Conservation (phyloP, 2,113 vertebrate species). For the Cyrtonyx montezumae region DNA sequence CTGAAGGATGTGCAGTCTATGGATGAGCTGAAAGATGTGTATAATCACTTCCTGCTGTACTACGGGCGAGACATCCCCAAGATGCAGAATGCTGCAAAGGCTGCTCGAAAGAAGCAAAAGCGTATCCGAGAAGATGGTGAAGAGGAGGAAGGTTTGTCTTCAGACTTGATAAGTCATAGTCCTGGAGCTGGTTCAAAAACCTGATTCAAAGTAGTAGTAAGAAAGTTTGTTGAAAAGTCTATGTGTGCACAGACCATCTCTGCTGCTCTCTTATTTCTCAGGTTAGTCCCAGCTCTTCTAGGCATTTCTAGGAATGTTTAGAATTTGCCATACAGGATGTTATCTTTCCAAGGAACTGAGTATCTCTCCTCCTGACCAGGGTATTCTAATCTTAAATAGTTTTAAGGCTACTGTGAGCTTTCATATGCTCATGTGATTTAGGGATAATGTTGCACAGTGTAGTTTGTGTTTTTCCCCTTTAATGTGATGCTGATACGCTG, state of each 20-base stretch:
- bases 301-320: background rate
- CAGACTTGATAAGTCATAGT: background rate
- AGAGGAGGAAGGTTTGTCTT: slow-evolving; percentile 81
- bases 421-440: background rate
- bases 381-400: background rate
- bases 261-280: background rate
- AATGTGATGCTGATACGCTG: background rate
- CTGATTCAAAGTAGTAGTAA: background rate
- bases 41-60: slow-evolving; percentile 97
- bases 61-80: slow-evolving; percentile 97
- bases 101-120: slow-evolving; percentile 90
- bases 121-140: slow-evolving; percentile 90
- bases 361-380: too few species aligned
- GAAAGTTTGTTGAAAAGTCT: background rate
- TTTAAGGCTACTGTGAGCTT: background rate
- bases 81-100: slow-evolving; percentile 95
- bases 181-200: background rate
- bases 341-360: background rate
- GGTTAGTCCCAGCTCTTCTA: background rate
- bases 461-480: background rate
- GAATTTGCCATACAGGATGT: background rate
- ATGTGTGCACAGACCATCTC: background rate
- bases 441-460: background rate
- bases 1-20: slow-evolving; percentile 97
- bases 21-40: slow-evolving; percentile 95